A percentile compares a stretch with the other conserved stretches of the same genome.
phyloP scores from a whole-genome alignment of 2,797 vertebrate species.

The Morus bassanus region DNA sequence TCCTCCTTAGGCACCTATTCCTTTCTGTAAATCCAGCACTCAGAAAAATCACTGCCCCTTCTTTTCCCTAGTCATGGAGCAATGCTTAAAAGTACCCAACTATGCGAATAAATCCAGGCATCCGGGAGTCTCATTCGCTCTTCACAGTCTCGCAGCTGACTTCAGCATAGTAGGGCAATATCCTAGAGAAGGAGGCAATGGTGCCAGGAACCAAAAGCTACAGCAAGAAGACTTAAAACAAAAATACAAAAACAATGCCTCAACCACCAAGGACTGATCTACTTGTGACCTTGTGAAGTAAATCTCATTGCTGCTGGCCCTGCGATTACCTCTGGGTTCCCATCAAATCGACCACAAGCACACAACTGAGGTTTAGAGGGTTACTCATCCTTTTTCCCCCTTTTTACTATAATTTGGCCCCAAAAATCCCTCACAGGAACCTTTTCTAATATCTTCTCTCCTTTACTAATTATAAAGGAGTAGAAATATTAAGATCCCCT shows the following conservation, averaged over 20 bases:
- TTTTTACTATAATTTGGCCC: neutral
- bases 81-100: neutral
- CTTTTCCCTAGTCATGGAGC: neutral
- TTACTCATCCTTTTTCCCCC: neutral
- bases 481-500: conserved; percentile 18
- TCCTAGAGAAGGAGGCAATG: neutral
- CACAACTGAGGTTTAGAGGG: neutral
- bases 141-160: neutral
- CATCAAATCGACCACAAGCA: neutral
- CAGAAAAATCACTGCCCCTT: neutral
- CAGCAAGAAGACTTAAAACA: neutral
- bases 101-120: neutral
- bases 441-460: neutral
- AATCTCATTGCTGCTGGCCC: neutral
- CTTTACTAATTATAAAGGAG: neutral
- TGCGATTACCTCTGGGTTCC: neutral
- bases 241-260: neutral
- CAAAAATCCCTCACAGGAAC: neutral
- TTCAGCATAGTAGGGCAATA: neutral
- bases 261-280: neutral
- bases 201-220: neutral
- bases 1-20: neutral
- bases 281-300: neutral
- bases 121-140: neutral
- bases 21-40: neutral